phyloP scores from a whole-genome alignment of 2,797 vertebrate species.

The Halcyon smyrnensis region DNA sequence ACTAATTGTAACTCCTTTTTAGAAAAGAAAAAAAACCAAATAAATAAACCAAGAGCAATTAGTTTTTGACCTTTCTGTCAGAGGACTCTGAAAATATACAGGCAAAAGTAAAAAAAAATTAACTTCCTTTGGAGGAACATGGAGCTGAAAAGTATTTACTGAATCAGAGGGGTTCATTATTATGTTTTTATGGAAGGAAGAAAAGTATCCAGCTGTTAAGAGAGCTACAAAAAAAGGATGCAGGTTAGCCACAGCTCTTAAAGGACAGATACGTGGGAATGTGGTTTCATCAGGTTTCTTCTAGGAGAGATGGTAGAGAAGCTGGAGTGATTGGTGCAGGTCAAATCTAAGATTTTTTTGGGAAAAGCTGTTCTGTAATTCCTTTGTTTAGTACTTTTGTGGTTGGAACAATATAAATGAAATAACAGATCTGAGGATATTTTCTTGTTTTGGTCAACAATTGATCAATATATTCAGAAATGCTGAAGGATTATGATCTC shows the following conservation, averaged over 20 bases:
- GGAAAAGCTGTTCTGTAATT: background rate
- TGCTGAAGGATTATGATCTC: background rate
- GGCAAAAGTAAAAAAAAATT: background rate
- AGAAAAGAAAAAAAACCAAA: background rate
- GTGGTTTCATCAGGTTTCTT: background rate
- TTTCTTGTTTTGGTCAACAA: background rate
- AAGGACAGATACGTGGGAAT: constrained; percentile 17
- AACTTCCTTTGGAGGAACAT: background rate
- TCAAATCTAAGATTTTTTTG: background rate
- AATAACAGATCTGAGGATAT: background rate
- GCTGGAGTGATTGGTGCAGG: background rate
- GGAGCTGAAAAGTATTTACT: background rate
- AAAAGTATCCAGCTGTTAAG: constrained; percentile 51
- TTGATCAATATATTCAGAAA: background rate
- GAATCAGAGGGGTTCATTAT: constrained; percentile 10
- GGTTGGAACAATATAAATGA: background rate
- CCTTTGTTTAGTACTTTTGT: background rate
- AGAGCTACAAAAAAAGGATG: constrained; percentile 31
- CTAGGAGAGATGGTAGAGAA: background rate
- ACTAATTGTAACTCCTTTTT: background rate
- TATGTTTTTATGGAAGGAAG: constrained; percentile 44
- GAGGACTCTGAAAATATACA: background rate
- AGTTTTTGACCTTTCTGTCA: background rate
- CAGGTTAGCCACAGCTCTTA: constrained; percentile 34
- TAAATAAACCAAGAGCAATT: background rate